These are phyloP conservation scores for Poeciliopsis turrubarensis DNA, from an alignment of 2,113 vertebrate genomes.

Conservation along the genomic window DNA sequence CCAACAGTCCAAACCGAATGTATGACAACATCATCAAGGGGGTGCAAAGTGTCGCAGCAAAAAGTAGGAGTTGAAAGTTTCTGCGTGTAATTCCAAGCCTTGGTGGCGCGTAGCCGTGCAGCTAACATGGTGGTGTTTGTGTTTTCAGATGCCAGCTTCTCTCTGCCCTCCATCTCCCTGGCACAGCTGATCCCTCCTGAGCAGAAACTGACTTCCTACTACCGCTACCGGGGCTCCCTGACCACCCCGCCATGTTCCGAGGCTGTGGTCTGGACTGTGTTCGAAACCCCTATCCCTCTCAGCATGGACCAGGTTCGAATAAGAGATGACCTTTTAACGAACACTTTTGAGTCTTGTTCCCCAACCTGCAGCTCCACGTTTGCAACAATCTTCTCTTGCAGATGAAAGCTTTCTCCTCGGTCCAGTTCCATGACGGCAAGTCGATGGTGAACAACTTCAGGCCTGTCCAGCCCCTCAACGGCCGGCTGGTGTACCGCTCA, in stretches of 20 bases:
- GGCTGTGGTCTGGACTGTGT: conserved; percentile 89
- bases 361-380: background rate
- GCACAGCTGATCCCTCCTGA: conserved; percentile 80
- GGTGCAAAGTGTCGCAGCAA: conserved; percentile 50
- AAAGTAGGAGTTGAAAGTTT: conserved; percentile 50
- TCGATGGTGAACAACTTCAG: conserved; percentile 75
- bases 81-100: background rate
- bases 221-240: conserved; percentile 90
- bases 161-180: conserved; percentile 65
- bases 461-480: conserved; percentile 76
- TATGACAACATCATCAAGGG: conserved; percentile 69
- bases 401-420: conserved; percentile 71
- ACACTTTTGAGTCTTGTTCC: background rate
- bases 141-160: conserved; percentile 56
- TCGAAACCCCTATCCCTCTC: conserved; percentile 82
- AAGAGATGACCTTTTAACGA: background rate
- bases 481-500: conserved; percentile 71
- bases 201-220: conserved; percentile 81
- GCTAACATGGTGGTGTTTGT: background rate
- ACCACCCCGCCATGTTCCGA: conserved; percentile 88
- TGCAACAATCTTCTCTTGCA: conserved; percentile 35
- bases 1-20: conserved; percentile 71
- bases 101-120: background rate
- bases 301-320: conserved; percentile 81
- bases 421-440: conserved; percentile 66